Base-by-base conservation (phyloP, 2,113 vertebrate species). In the Puma concolor region DNA sequence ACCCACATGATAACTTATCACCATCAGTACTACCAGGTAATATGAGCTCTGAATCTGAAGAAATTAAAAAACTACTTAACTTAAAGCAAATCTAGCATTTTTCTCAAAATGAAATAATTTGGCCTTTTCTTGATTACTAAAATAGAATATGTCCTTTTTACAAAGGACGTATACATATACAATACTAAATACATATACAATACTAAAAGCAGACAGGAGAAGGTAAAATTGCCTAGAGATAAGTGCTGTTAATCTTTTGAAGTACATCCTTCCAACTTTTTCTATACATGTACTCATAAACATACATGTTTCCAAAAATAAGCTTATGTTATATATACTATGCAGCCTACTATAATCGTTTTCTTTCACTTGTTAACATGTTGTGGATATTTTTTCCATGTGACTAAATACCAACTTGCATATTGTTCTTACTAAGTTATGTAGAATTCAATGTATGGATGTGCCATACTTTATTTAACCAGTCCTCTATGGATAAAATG, bases 101-200 rank as follows among this genome's bases (percentile, higher is more conserved):
- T 81, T 94, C 89, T 36, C 38, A 72, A 92, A 97, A 81, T 94
- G 72, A 97, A 90, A 81, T 64, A 95, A 84, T 38, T 86, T 79
- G 36, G 41, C 2, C 76, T 98, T 88, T 95, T 91, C 48, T 27
- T 74, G 54, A 57, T 93, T 83, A 95, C 33, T 83, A 90, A 92
- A 94, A 60, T 74, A 97, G 95, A 84, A 83, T 72, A 64, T 93
- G 11, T 1, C 23, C 36, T 86, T 91, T 76, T 41, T 74, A 96
- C 44, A 44, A 44, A 44, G 44, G 44, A 44, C 8, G 0, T 94
- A 87, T 87, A 91, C 69, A 44, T 94, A 63, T 66, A 54, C 23
- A 87, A 92, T 95, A 79, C 7, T 74, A 96, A 95, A 87, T 84
- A 91, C 69, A 41, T 94, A 63, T 66, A 54, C 23, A 87, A 92